phyloP scores from a whole-genome alignment of 2,797 vertebrate genomes.

The Jordanella pulchra region DNA sequence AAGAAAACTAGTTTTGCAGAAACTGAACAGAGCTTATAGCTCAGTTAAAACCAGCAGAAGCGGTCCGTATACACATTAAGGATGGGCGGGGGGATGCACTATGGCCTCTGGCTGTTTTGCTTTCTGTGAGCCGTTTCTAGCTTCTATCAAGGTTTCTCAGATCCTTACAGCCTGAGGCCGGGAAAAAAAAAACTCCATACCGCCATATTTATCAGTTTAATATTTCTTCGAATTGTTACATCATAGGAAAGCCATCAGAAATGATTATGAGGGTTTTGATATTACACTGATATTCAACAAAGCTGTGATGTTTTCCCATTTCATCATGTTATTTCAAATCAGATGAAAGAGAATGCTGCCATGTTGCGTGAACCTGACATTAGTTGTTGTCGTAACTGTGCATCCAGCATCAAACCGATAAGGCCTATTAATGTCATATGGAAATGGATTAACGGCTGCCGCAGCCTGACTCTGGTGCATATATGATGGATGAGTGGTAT shows the following conservation, averaged over 20 bases:
- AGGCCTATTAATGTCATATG: constrained; percentile 10
- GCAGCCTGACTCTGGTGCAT: constrained; percentile 11
- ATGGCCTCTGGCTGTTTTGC: constrained; percentile 29
- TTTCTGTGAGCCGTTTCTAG: constrained; percentile 32
- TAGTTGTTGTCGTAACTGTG: constrained; percentile 34
- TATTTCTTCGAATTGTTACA: constrained; percentile 51
- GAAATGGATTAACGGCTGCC: constrained; percentile 30
- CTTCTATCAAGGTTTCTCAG: constrained; percentile 44
- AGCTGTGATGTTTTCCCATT: constrained; percentile 36
- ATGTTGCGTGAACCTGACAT: constrained; percentile 19
- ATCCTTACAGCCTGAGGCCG: constrained; percentile 40
- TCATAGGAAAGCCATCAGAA: constrained; percentile 56
- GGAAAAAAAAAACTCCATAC: constrained; percentile 18
- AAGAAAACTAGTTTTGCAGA: not conserved
- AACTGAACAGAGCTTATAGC: constrained; percentile 6
- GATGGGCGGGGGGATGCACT: constrained; percentile 11
- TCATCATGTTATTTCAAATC: constrained; percentile 56
- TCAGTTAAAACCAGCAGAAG: constrained; percentile 6
- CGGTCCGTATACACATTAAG: constrained; percentile 25
- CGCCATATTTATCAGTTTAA: constrained; percentile 42
- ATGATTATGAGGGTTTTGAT: constrained; percentile 47
- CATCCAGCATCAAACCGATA: constrained; percentile 3
- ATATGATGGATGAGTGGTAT: constrained; percentile 44
- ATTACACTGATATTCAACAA: constrained; percentile 35
- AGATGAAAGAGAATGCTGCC: constrained; percentile 46